phyloP scores from a whole-genome alignment of 2,113 vertebrate species.

The Sinocyclocheilus grahami region DNA sequence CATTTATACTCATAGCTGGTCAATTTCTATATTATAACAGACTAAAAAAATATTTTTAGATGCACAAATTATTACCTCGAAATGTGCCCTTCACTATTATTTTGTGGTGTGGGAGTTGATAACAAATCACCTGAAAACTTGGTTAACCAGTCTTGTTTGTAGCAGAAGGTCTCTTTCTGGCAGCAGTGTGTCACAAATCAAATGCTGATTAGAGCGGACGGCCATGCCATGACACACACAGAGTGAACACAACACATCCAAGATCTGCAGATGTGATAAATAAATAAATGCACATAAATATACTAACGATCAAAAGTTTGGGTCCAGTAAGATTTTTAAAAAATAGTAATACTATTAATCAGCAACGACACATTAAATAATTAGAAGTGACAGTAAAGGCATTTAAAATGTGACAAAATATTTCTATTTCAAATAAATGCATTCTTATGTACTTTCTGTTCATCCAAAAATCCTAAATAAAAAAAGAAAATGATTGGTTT shows the following conservation, averaged over 20 bases:
- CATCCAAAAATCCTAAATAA: background rate
- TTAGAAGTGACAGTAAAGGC: background rate
- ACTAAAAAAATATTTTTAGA: background rate
- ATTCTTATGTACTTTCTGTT: background rate
- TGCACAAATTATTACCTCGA: background rate
- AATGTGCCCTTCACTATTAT: background rate
- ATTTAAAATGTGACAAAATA: background rate
- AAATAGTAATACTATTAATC: no score
- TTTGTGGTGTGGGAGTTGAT: background rate
- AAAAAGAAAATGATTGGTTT: background rate
- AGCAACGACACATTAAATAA: background rate
- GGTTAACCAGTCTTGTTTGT: conserved; percentile 90
- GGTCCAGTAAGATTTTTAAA: no score
- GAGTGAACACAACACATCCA: conserved; percentile 91
- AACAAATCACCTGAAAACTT: conserved; percentile 85
- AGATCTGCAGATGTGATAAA: conserved; percentile 75
- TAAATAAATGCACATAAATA: no score
- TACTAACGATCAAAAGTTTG: no score
- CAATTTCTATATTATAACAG: background rate
- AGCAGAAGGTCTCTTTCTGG: conserved; percentile 89
- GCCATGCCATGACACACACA: conserved; percentile 93
- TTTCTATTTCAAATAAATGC: background rate
- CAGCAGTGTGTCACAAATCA: conserved; percentile 92
- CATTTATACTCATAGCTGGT: background rate
- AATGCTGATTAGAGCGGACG: conserved; percentile 91